phyloP scores from a whole-genome alignment of 2,113 vertebrate genomes.

The Phainopepla nitens region DNA sequence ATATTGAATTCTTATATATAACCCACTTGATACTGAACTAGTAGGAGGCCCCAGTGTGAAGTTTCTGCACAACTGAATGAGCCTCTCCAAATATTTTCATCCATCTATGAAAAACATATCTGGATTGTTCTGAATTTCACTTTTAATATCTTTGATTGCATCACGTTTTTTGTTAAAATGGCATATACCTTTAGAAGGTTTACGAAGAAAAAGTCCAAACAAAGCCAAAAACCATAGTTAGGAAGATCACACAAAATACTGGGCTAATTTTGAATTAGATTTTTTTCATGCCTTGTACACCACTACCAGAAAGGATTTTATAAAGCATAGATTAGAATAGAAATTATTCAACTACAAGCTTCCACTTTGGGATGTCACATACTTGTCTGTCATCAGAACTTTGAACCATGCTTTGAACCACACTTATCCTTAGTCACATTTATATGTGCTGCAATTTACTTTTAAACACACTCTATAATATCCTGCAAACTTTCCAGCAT shows the following conservation, averaged over 20 bases:
- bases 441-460: not conserved
- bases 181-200: not conserved
- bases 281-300: not conserved
- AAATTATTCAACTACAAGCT: not conserved
- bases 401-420: not conserved
- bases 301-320: not conserved
- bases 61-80: not conserved
- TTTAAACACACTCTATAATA: not conserved
- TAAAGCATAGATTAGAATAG: not conserved
- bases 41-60: not conserved
- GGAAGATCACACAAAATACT: not conserved
- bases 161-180: not conserved
- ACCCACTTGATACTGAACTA: rapidly evolving
- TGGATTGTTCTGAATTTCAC: not conserved
- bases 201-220: not conserved
- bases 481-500: not conserved
- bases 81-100: not conserved
- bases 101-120: not conserved
- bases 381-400: not conserved
- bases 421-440: not conserved
- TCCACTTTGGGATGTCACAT: not conserved
- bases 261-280: not conserved
- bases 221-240: not conserved
- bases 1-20: not conserved
- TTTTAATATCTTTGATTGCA: not conserved